These are phyloP conservation scores for Nestor notabilis DNA, from an alignment of 2,113 vertebrate genomes.

Conservation along the genomic window DNA sequence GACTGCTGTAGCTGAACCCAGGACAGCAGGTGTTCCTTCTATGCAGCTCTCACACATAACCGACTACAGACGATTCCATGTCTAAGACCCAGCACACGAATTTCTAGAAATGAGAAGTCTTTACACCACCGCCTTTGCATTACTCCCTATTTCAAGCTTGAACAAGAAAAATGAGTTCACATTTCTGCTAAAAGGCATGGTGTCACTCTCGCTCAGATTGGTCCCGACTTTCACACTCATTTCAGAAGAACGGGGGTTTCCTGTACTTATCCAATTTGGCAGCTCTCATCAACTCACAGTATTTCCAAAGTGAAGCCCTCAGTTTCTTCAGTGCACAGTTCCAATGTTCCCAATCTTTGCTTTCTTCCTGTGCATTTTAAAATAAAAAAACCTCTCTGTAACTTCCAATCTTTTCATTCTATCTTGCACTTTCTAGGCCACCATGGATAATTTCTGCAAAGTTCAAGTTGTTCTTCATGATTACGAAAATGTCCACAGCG, in stretches of 20 bases:
- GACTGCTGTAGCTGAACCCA: too few species aligned
- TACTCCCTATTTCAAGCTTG: neutral
- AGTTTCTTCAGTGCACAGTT: neutral
- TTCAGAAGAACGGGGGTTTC: neutral
- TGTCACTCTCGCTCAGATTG: neutral
- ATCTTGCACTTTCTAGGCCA: neutral
- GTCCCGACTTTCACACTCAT: rapidly evolving
- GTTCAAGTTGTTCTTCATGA: neutral
- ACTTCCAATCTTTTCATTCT: neutral
- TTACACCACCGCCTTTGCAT: neutral
- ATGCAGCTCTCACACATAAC: neutral
- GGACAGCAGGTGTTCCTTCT: neutral
- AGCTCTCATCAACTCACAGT: neutral
- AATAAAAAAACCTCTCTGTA: neutral
- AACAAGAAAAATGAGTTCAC: neutral
- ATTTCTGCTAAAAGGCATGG: neutral
- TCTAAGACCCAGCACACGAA: neutral
- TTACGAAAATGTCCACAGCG: neutral
- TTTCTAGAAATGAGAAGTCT: neutral
- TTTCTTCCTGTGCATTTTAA: neutral
- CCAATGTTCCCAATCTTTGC: neutral
- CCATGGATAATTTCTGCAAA: rapidly evolving
- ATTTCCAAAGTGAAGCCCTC: neutral
- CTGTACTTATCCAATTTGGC: neutral
- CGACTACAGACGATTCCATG: rapidly evolving